phyloP scores from a whole-genome alignment of 2,888 invertebrate species.

The Brenthis daphne region DNA sequence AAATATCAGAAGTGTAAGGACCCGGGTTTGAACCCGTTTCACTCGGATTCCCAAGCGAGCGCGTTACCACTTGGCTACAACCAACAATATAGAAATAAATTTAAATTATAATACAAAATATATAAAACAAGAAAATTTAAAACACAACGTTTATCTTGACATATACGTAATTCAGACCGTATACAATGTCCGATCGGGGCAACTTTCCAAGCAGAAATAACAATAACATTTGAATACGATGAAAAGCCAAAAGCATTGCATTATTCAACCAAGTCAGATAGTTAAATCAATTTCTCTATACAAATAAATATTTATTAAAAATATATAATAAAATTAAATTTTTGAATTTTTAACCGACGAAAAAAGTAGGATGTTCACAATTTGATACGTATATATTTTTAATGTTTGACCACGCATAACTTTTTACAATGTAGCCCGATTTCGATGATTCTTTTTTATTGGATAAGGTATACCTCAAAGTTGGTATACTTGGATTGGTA shows the following conservation, averaged over 20 bases:
- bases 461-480: too few relatives aligned
- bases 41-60: too few relatives aligned
- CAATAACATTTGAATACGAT: slow-evolving; percentile 69
- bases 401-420: too few relatives aligned
- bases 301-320: background rate
- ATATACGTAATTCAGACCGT: slow-evolving; percentile 33
- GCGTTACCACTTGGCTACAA: too few relatives aligned
- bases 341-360: background rate
- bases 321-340: background rate
- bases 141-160: slow-evolving; percentile 4
- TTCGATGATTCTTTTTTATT: too few relatives aligned
- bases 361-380: too few relatives aligned
- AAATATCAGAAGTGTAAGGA: too few relatives aligned
- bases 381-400: too few relatives aligned
- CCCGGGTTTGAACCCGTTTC: too few relatives aligned
- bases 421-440: too few relatives aligned
- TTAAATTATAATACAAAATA: background rate
- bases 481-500: too few relatives aligned
- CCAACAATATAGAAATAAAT: background rate
- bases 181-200: slow-evolving; percentile 61
- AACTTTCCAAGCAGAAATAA: slow-evolving; percentile 69
- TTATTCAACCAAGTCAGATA: slow-evolving; percentile 56
- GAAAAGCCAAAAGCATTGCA: slow-evolving; percentile 71
- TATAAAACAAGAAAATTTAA: background rate
- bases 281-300: slow-evolving; percentile 12